Base-by-base conservation (phyloP, 1,140 invertebrate genomes). In the Tetramorium simillimum region DNA sequence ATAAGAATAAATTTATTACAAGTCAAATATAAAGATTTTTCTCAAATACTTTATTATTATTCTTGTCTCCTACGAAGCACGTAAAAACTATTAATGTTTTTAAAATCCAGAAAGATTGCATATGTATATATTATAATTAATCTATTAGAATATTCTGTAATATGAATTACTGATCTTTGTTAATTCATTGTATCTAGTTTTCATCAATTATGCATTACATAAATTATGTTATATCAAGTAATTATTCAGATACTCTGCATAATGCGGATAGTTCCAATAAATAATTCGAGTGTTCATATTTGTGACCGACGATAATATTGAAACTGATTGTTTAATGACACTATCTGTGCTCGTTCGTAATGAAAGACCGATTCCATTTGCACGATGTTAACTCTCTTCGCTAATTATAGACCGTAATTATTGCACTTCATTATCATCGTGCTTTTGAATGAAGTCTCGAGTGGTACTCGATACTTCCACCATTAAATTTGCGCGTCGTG, bases 331-430 rank as follows among this genome's bases (percentile, higher is more conserved):
- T 82, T 82, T 46, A 82, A 72, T 58, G 18, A 43, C 67, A 70
- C 49, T 81, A 56, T 80, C 58, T 65, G 9, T 24, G 43, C 21
- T 33, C 3, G 18, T 72, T 33, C 12, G 18, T 72, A 58, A 81
- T 72, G 37, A 81, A 56, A 58, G 51, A 46, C 12, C n/a, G 70
- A 73, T 73, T 82, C 43, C 21, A 72, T 82, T 28, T 82, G n/a
- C 18, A 10, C 40, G 7, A 14, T 46, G 14, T 72, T 72, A 40
- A 53, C 16, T 56, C 49, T 58, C 69, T 73, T 53, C 37, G 18
- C 43, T 53, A 73, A 82, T 73, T 58, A 73, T 33, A 46, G 24
- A 16, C 43, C 21, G 10, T 60, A 73, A 82, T 82, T 73, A 82
- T 72, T 21, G 3, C 24, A 4, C 53, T 72, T 72, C 18, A 70